These are phyloP conservation scores for Chaetogeoica ovagalla DNA, from an alignment of 2,888 invertebrate genomes.

Conservation along the genomic window DNA sequence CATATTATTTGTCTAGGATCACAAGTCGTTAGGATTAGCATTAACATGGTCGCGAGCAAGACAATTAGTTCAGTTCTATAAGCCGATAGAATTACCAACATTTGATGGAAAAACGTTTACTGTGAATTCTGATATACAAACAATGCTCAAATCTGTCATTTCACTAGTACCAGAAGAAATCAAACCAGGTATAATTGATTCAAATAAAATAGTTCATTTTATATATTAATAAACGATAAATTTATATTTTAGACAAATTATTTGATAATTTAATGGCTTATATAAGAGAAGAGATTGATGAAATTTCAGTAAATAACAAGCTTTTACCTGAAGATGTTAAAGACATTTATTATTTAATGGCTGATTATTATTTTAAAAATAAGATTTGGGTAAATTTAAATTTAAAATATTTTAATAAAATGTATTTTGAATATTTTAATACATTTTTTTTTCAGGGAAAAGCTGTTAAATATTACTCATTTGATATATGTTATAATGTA, in stretches of 20 bases:
- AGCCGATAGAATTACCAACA: conserved; percentile 68
- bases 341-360: conserved; percentile 77
- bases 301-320: conserved; percentile 61
- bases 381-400: conserved; percentile 56
- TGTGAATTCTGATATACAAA: conserved; percentile 78
- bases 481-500: conserved; percentile 81
- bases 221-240: not conserved
- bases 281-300: conserved; percentile 67
- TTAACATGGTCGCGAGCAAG: conserved; percentile 76
- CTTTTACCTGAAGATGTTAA: conserved; percentile 56
- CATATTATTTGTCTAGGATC: conserved; percentile 66
- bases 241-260: conserved; percentile 59
- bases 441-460: conserved; percentile 55
- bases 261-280: conserved; percentile 69
- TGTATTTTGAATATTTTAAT: conserved; percentile 1
- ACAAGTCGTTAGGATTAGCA: conserved; percentile 71
- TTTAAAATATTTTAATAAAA: conserved; percentile 7
- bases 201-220: not conserved
- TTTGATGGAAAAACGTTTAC: conserved; percentile 69
- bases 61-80: conserved; percentile 63
- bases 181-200: conserved; percentile 63
- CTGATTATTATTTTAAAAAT: conserved; percentile 88
- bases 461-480: conserved; percentile 78
- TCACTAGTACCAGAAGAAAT: conserved; percentile 70
- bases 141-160: conserved; percentile 72